Evolutionary conservation across 2,888 invertebrate species (phyloP).

Genomic region (Tinea pellionella): DNA sequence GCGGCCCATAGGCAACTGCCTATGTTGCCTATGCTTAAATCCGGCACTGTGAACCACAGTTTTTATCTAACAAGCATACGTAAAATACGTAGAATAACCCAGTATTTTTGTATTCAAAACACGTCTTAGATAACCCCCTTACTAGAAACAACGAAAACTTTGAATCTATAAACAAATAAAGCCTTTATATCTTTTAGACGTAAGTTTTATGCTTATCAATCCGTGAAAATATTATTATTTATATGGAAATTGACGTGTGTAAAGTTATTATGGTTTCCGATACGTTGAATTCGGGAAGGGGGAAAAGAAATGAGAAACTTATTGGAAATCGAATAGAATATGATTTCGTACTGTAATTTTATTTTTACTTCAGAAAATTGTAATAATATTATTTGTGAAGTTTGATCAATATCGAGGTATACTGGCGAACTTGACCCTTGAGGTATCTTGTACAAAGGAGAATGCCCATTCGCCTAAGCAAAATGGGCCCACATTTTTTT

Average conservation of each 20-base stretch:
- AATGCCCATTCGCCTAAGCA: too few species aligned
- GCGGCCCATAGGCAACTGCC: too few species aligned
- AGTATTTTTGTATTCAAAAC: not conserved
- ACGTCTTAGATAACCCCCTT: not conserved
- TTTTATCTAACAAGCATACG: not conserved
- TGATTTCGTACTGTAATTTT: not conserved
- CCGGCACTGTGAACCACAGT: not conserved
- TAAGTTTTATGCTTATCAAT: not conserved
- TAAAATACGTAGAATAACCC: not conserved
- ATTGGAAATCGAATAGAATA: constrained; percentile 40
- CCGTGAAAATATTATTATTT: not conserved
- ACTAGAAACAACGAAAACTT: not conserved
- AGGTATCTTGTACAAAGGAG: too few species aligned
- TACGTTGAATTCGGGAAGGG: constrained; percentile 2
- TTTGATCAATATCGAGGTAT: too few species aligned
- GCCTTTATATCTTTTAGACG: not conserved
- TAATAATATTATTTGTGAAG: too few species aligned
- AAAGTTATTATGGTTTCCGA: not conserved
- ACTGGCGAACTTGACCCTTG: too few species aligned
- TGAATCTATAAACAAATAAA: not conserved
- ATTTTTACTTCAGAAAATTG: not conserved
- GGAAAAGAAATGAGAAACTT: constrained; percentile 31
- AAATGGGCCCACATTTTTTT: too few species aligned
- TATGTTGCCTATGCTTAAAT: too few species aligned
- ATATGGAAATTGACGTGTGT: constrained; percentile 5